Base-by-base conservation (phyloP, 2,113 vertebrate genomes). In the Strix uralensis region DNA sequence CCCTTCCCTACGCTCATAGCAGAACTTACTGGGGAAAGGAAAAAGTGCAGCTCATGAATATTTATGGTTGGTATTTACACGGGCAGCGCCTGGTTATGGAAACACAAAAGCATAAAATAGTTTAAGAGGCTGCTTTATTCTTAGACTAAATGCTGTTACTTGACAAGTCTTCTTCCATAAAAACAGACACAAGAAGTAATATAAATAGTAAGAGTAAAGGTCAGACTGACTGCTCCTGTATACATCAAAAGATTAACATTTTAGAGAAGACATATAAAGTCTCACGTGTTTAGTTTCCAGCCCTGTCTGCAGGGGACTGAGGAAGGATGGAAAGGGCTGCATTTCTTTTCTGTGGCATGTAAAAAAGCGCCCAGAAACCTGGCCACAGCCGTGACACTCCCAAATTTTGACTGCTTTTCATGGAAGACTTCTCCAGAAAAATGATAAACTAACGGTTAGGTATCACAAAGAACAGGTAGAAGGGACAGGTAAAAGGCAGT, bases 361-460 rank as follows among this genome's bases (percentile, higher is more conserved):
- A 11, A 26, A 67, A 49, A n/a, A 58, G 15, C 14, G 17, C 44
- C 54, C 54, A 30, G 10, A 49, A 20, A 10, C 22, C 3, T 2
- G 30, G 47, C 8, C 36, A 13, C 5, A 18, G n/a, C 47, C 0
- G 0, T 9, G 46, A 57, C 29, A 3, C 3, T 5, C 21, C 20
- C 66, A 6, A 1, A 0, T 32, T 46, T 5, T 3, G 13, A 10
- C 36, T 30, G 1, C 11, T 75, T 78, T 57, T 34, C 78, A 9
- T 4, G 9, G 8, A 63, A 8, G 11, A 5, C 7, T 55, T 72
- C 19, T 36, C 27, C 26, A 63, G 25, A 27, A 57, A 65, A 77
- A 7, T 14, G 23, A 40, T 18, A 70, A 58, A 62, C 52, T 2
- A 18, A 2, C 0, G 1, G 20, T 38, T 38, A 55, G n/a, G 13